These are phyloP conservation scores for Gambelia wislizenii DNA, from an alignment of 2,797 vertebrate genomes.

Conservation along the genomic window DNA sequence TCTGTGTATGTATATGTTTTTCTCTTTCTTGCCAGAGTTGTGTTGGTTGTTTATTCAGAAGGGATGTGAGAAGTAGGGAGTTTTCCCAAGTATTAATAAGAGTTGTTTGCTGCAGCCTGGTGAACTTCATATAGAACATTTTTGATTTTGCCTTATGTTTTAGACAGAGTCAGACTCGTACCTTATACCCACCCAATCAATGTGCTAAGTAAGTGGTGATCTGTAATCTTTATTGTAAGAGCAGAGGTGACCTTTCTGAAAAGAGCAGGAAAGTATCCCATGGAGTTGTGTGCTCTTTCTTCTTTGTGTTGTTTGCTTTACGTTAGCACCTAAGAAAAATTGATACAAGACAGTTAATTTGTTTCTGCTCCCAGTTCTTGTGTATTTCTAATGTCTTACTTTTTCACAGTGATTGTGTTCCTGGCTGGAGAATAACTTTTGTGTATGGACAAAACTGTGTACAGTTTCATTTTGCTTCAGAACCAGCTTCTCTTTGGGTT, in stretches of 20 bases:
- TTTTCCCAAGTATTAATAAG: not conserved
- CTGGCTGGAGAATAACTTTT: not conserved
- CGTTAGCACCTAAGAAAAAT: not conserved
- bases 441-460: not conserved
- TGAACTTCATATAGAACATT: not conserved
- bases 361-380: not conserved
- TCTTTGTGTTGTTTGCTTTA: not conserved
- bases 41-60: not conserved
- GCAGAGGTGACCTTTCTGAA: too few relatives aligned
- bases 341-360: not conserved
- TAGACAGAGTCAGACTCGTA: too few relatives aligned
- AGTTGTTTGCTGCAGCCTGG: not conserved
- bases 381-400: not conserved
- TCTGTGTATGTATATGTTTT: not conserved
- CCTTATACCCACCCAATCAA: not conserved
- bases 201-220: not conserved
- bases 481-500: not conserved
- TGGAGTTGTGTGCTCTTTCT: not conserved
- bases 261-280: not conserved
- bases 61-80: not conserved
- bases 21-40: not conserved
- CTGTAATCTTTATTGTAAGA: not conserved
- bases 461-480: not conserved
- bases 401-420: not conserved
- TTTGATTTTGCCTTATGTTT: too few relatives aligned